phyloP scores from a whole-genome alignment of 1,140 invertebrate genomes.

The Trichonephila clavata region DNA sequence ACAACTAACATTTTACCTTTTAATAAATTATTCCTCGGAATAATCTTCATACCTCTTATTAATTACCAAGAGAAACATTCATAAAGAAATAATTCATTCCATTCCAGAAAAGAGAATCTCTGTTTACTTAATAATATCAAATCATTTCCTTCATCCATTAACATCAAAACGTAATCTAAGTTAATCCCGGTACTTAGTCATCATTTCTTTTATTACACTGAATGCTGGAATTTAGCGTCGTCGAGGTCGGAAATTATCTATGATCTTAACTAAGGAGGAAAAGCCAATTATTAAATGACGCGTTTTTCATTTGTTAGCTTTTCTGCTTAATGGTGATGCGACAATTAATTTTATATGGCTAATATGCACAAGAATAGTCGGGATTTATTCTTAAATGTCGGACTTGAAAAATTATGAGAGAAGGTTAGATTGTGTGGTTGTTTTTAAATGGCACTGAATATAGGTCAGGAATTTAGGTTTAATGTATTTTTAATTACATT shows the following conservation, averaged over 20 bases:
- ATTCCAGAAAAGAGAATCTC: neutral
- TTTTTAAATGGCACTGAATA: too few relatives aligned
- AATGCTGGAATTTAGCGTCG: conserved; percentile 14
- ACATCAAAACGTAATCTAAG: neutral
- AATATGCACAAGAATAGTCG: neutral
- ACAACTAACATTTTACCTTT: too few relatives aligned
- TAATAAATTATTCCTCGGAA: too few relatives aligned
- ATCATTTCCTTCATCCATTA: neutral
- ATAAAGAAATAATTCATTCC: conserved; percentile 26
- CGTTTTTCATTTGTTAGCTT: conserved; percentile 31
- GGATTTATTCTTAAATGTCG: neutral
- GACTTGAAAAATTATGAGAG: neutral
- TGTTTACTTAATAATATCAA: conserved; percentile 36
- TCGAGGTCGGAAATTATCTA: conserved; percentile 11
- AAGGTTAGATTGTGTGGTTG: neutral
- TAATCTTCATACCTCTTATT: neutral
- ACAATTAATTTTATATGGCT: neutral
- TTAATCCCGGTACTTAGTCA: conserved; percentile 31
- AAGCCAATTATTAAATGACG: conserved; percentile 13
- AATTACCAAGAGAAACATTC: neutral
- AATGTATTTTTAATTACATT: too few relatives aligned
- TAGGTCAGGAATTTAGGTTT: too few relatives aligned
- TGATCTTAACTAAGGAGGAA: neutral
- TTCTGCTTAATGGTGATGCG: neutral
- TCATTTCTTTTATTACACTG: neutral